phyloP scores from a whole-genome alignment of 2,888 invertebrate genomes.

The Chymomyza procnemis region DNA sequence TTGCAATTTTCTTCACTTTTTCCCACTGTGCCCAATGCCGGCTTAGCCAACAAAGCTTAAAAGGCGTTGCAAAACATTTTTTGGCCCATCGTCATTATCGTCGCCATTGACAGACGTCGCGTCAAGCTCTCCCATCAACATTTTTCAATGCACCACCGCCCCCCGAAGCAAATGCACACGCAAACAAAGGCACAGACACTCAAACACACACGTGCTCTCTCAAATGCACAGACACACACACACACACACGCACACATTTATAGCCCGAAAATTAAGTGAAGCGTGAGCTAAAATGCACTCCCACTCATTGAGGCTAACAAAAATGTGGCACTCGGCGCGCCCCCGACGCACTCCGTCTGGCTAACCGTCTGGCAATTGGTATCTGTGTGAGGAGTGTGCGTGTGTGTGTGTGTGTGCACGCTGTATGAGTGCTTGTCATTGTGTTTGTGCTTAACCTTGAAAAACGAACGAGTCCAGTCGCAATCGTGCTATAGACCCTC shows the following conservation, averaged over 20 bases:
- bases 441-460: conserved; percentile 71
- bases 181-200: conserved; percentile 21
- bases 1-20: neutral
- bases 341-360: conserved; percentile 65
- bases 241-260: conserved; percentile 43
- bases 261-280: conserved; percentile 70
- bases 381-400: conserved; percentile 22
- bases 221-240: conserved; percentile 20
- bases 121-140: conserved; percentile 41
- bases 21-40: neutral
- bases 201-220: conserved; percentile 6
- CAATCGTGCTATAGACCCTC: conserved; percentile 29
- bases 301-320: conserved; percentile 46
- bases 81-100: conserved; percentile 67
- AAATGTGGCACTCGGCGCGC: conserved; percentile 36
- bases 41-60: conserved; percentile 58
- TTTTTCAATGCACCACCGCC: conserved; percentile 67
- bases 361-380: conserved; percentile 65
- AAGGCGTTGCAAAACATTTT: conserved; percentile 70
- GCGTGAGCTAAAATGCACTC: conserved; percentile 74
- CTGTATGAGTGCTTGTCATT: conserved; percentile 25
- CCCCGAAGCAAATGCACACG: conserved; percentile 63
- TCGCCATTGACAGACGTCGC: neutral
- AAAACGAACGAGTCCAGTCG: conserved; percentile 76
- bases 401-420: neutral